Percentiles rank a stretch among this genome's conserved stretches.
These are phyloP conservation scores for Pherbina coryleti DNA, from an alignment of 2,888 invertebrate species.

Conservation along the genomic window DNA sequence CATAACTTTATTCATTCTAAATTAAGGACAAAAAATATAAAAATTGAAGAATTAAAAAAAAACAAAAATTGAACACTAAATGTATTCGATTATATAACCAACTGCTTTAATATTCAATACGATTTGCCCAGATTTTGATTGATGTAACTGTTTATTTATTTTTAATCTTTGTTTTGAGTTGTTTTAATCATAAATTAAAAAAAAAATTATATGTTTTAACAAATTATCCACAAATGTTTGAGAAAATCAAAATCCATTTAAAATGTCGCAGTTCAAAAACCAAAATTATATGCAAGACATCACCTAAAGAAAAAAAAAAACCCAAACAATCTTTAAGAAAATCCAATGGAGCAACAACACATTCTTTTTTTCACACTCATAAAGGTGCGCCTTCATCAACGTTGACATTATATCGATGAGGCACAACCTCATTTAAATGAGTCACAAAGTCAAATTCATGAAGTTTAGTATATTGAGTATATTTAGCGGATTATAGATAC, in stretches of 20 bases:
- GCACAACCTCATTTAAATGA: slow-evolving; percentile 47
- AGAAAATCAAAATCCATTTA: background rate
- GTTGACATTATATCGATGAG: background rate
- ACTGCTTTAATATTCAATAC: slow-evolving; percentile 1
- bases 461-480: slow-evolving; percentile 44
- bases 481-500: slow-evolving; percentile 51
- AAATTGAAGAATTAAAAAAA: background rate
- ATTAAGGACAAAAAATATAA: background rate
- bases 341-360: background rate
- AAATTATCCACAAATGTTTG: background rate
- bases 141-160: background rate
- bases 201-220: slow-evolving; percentile 12
- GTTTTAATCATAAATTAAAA: slow-evolving; percentile 30
- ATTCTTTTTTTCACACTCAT: background rate
- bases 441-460: slow-evolving; percentile 52
- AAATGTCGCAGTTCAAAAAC: slow-evolving; percentile 10
- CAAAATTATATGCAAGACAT: slow-evolving; percentile 48
- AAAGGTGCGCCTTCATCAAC: background rate
- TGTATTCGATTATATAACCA: slow-evolving; percentile 23
- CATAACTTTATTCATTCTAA: slow-evolving; percentile 25
- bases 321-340: slow-evolving; percentile 56
- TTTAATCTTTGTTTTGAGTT: background rate
- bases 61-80: slow-evolving; percentile 9
- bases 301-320: slow-evolving; percentile 27
- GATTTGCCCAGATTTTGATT: slow-evolving; percentile 5